These are phyloP conservation scores for Hystrix cristata DNA, from an alignment of 2,113 vertebrate species.

Conservation along the genomic window DNA sequence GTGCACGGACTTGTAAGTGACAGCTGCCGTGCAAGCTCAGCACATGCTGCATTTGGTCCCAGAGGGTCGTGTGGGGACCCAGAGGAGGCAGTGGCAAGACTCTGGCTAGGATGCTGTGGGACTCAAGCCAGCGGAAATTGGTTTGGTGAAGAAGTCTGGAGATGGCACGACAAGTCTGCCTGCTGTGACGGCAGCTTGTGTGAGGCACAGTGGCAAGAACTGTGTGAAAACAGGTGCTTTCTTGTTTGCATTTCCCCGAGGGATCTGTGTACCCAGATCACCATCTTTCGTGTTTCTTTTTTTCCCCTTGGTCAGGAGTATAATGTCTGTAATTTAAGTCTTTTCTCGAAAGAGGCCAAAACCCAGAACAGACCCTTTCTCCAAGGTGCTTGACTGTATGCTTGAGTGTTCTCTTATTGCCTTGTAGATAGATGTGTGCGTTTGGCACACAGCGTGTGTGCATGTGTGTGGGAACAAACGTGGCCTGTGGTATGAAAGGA, in stretches of 20 bases:
- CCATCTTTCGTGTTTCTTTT: not conserved
- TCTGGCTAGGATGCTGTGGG: not conserved
- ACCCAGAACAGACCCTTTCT: not conserved
- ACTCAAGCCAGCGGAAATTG: not conserved
- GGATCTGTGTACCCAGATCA: not conserved
- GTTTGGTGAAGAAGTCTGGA: not conserved
- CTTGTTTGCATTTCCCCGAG: not conserved
- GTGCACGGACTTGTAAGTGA: not conserved
- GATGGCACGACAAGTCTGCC: not conserved
- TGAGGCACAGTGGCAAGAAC: not conserved
- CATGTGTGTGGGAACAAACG: not conserved
- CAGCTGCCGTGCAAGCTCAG: not conserved
- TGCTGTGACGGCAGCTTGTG: not conserved
- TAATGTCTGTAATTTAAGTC: not conserved
- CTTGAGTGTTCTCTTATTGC: not conserved
- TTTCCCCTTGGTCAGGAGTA: not conserved
- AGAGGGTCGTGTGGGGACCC: not conserved
- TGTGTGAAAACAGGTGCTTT: not conserved
- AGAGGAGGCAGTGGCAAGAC: not conserved
- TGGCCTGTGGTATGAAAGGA: not conserved
- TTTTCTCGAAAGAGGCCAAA: not conserved
- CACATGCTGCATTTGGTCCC: not conserved
- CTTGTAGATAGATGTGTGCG: not conserved
- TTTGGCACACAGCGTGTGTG: not conserved
- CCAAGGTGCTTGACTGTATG: rapidly evolving